These are phyloP conservation scores for Nettapus auritus DNA, from an alignment of 2,113 vertebrate genomes.

Conservation along the genomic window DNA sequence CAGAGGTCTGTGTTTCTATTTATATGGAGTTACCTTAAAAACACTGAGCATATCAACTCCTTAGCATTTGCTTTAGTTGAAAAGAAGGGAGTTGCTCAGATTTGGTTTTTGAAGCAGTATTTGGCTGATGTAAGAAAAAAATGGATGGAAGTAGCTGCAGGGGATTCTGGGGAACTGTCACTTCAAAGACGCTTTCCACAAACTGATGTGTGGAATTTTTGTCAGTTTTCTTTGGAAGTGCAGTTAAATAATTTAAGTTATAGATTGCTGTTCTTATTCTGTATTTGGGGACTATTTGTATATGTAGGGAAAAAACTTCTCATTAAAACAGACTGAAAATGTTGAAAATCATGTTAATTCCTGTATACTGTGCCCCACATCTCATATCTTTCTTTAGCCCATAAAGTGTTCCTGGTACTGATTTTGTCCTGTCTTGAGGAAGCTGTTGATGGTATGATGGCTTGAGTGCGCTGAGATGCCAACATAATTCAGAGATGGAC, in stretches of 20 bases:
- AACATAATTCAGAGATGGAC: background rate
- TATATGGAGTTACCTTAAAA: background rate
- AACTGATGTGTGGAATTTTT: background rate
- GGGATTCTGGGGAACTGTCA: background rate
- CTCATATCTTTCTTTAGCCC: background rate
- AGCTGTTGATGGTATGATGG: background rate
- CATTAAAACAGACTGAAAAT: background rate
- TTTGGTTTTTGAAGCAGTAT: background rate
- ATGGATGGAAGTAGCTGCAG: background rate
- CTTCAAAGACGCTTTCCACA: background rate
- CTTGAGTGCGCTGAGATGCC: background rate
- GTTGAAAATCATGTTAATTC: background rate
- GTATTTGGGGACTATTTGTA: background rate
- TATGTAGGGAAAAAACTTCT: background rate
- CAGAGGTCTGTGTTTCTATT: background rate
- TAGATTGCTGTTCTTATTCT: background rate
- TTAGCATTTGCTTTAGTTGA: background rate
- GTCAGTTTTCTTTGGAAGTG: background rate
- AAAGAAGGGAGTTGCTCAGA: background rate
- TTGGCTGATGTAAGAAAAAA: background rate
- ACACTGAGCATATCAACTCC: background rate
- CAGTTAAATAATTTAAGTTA: background rate
- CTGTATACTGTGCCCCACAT: rapidly evolving
- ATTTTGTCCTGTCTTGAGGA: background rate
- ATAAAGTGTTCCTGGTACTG: background rate